Conservation (phyloP, 2,797 vertebrate genomes). For the Xiphorhynchus erythropygius region DNA sequence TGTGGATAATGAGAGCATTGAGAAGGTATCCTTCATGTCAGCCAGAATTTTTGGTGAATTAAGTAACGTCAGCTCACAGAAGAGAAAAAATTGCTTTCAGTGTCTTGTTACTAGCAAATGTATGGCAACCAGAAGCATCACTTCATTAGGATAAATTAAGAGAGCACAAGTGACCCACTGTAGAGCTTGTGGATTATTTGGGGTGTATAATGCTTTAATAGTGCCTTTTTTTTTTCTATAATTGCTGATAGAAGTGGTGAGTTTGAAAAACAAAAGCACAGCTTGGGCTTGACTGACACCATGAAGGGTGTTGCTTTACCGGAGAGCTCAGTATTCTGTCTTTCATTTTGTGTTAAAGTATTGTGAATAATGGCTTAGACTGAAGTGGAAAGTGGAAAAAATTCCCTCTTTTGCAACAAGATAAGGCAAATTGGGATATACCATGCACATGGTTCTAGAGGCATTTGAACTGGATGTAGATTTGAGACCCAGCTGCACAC, state of each 20-base stretch:
- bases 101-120: not conserved
- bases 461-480: not conserved
- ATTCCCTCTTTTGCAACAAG: not conserved
- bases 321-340: not conserved
- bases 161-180: not conserved
- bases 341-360: not conserved
- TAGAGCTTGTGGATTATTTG: not conserved
- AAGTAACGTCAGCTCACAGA: not conserved
- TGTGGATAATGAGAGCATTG: not conserved
- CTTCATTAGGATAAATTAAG: not conserved
- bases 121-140: not conserved
- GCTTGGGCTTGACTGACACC: not conserved
- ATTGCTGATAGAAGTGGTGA: not conserved
- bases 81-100: not conserved
- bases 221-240: not conserved
- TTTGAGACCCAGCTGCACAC: not conserved
- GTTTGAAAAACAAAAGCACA: not conserved
- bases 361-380: not conserved
- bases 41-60: not conserved
- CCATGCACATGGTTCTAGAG: accelerated
- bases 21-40: not conserved
- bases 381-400: not conserved
- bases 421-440: not conserved
- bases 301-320: not conserved
- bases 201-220: not conserved